These are phyloP conservation scores for Pachycephala philippinensis DNA, from an alignment of 2,113 vertebrate genomes.

Conservation along the genomic window DNA sequence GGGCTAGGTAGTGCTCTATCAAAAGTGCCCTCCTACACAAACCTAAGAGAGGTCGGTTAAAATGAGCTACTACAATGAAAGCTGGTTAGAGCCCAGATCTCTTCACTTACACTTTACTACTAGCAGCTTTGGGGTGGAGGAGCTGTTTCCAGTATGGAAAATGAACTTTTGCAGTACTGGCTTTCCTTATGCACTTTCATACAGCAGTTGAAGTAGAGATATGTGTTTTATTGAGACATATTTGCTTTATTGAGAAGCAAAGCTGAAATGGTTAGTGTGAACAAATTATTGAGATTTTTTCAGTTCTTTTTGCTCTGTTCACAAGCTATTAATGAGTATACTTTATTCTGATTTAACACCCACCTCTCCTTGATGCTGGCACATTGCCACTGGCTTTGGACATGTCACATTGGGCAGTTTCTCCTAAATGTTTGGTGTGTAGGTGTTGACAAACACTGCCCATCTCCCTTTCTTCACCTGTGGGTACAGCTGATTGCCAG, in stretches of 20 bases:
- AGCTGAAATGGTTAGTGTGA: not conserved
- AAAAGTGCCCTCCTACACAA: not conserved
- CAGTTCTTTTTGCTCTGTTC: not conserved
- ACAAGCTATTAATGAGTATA: not conserved
- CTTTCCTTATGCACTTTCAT: not conserved
- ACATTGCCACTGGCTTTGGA: not conserved
- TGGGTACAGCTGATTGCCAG: not conserved
- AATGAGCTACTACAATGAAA: not conserved
- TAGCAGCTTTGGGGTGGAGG: not conserved
- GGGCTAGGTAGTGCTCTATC: not conserved
- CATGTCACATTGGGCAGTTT: not conserved
- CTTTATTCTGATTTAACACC: not conserved
- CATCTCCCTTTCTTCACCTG: not conserved
- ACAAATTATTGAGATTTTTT: not conserved
- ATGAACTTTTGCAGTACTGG: not conserved
- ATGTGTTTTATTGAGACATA: rapidly evolving
- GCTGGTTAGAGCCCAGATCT: not conserved
- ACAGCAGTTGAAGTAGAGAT: not conserved
- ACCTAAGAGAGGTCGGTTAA: not conserved
- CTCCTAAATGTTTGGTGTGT: not conserved
- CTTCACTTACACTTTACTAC: not conserved
- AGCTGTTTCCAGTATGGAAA: not conserved
- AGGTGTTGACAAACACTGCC: not conserved
- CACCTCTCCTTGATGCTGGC: not conserved
- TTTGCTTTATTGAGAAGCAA: rapidly evolving